Conservation (phyloP, 2,797 vertebrate species). For the Xiphophorus birchmanni region DNA sequence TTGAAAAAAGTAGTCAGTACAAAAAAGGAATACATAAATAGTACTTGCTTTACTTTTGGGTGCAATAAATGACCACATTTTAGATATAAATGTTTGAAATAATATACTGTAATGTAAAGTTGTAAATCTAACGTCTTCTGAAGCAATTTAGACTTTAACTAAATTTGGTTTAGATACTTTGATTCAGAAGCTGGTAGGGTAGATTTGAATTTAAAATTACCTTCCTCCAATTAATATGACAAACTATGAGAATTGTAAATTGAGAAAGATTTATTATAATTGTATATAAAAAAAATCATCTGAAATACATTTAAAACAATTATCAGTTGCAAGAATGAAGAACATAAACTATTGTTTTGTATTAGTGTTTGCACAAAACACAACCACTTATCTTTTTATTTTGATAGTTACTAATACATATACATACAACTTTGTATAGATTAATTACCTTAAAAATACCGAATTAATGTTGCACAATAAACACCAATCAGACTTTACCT, state of each 20-base stretch:
- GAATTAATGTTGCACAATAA: too few relatives aligned
- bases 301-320: neutral
- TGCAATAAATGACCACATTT: neutral
- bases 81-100: neutral
- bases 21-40: neutral
- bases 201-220: neutral
- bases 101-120: neutral
- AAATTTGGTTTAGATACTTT: too few relatives aligned
- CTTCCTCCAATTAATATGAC: neutral
- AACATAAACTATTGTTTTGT: neutral
- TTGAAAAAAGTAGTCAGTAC: neutral
- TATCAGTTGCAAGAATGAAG: neutral
- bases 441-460: too few relatives aligned
- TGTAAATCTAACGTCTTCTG: neutral
- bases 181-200: neutral
- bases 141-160: too few relatives aligned
- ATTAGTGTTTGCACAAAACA: neutral
- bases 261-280: neutral
- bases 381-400: neutral
- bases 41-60: neutral
- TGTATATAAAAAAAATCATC: neutral
- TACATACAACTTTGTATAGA: too few relatives aligned
- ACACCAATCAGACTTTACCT: too few relatives aligned
- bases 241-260: too few relatives aligned
- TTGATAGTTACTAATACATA: neutral